Percentiles rank a stretch among this genome's conserved stretches.
Conservation (phyloP, 2,888 invertebrate genomes). For the Cheiracanthium punctorium region DNA sequence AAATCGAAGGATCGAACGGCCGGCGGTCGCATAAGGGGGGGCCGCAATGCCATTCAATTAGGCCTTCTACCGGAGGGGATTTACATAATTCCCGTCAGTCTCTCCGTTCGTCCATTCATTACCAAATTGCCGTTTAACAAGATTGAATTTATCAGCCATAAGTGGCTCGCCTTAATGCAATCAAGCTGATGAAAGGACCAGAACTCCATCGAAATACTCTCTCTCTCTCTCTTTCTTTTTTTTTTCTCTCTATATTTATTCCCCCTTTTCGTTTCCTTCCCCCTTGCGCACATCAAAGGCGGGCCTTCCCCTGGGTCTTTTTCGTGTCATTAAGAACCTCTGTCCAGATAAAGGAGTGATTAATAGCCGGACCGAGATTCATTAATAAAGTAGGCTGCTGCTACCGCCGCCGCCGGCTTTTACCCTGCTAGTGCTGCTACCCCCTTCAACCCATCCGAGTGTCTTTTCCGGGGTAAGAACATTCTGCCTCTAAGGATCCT, state of each 20-base stretch:
- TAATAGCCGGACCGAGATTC: constrained; percentile 64
- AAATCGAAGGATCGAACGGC: constrained; percentile 15
- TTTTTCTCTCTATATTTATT: too few species aligned
- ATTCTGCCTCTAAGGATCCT: constrained; percentile 25
- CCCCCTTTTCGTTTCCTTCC: too few species aligned
- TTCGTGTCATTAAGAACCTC: constrained; percentile 69
- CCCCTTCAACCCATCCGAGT: constrained; percentile 40
- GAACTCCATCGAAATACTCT: constrained; percentile 26
- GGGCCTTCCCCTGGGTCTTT: constrained; percentile 61
- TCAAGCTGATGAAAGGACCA: constrained; percentile 70
- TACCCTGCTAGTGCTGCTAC: background rate
- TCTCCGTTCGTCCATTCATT: constrained; percentile 69
- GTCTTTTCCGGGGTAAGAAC: constrained; percentile 42
- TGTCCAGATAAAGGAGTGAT: constrained; percentile 69
- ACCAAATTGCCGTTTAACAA: constrained; percentile 71
- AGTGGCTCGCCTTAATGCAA: constrained; percentile 71
- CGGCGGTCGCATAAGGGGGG: constrained; percentile 56
- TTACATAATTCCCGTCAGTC: constrained; percentile 70
- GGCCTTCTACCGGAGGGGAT: constrained; percentile 64
- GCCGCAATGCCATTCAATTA: constrained; percentile 64
- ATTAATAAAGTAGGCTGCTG: constrained; percentile 65
- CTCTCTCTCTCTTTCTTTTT: too few species aligned
- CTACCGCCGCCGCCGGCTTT: background rate
- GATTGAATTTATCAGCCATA: constrained; percentile 71
- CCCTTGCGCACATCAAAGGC: constrained; percentile 49